Conservation (phyloP, 30 jellyfish, hydroid and myxozoan genomes). For the Hydractinia echinata region DNA sequence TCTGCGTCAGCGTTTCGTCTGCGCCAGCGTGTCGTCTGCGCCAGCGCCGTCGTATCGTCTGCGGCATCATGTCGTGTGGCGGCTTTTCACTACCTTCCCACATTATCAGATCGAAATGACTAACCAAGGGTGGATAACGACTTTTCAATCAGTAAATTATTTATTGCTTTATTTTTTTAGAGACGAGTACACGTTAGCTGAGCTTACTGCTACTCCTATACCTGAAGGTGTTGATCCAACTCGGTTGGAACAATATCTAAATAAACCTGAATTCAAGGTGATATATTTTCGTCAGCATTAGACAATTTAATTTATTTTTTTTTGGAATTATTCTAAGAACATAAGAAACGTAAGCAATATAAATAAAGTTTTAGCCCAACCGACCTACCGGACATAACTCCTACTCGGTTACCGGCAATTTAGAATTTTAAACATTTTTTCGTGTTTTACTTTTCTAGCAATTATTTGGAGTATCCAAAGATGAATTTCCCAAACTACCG, state of each 20-base stretch:
- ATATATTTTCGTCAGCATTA: not conserved
- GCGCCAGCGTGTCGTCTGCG: too few species aligned
- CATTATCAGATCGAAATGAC: too few species aligned
- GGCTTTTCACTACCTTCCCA: too few species aligned
- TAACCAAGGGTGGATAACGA: too few species aligned
- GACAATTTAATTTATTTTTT: not conserved
- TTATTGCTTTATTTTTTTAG: conserved; percentile 47
- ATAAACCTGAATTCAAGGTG: conserved; percentile 80
- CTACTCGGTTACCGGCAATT: too few species aligned
- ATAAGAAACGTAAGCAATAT: not conserved
- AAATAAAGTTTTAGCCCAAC: conserved; percentile 43
- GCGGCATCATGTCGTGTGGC: too few species aligned
- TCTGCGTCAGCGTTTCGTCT: too few species aligned
- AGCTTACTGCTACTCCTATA: conserved; percentile 52
- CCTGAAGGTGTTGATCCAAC: conserved; percentile 99
- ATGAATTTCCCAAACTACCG: conserved; percentile 73
- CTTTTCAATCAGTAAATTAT: too few species aligned
- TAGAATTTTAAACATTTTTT: not conserved
- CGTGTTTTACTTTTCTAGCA: conserved; percentile 6
- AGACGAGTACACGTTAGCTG: conserved; percentile 82
- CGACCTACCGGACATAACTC: not conserved
- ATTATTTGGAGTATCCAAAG: conserved; percentile 50
- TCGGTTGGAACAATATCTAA: conserved; percentile 73
- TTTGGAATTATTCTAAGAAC: not conserved
- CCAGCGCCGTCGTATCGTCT: too few species aligned